Base-by-base conservation (phyloP, 2,888 invertebrate species). In the Leptinotarsa haldemani region DNA sequence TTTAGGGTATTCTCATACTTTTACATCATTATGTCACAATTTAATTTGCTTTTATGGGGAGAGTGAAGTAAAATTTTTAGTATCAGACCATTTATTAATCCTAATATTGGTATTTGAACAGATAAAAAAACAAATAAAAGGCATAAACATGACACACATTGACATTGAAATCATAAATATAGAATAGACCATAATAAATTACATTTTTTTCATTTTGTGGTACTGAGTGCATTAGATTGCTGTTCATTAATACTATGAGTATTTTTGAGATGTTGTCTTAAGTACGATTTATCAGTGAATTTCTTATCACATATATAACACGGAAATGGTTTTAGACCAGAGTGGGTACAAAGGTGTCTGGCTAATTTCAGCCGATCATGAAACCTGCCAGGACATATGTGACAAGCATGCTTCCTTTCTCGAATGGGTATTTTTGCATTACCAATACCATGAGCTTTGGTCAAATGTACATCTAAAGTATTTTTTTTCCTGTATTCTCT, bases 401-500 rank as follows among this genome's bases (percentile, higher is more conserved):
- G 81, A 71, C 84, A 84, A 20, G 80, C 80, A 73, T 81, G 81
- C 72, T 83, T 84, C 50, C 82, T 82, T 87, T 89, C 30, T 86
- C 88, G 75, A 2, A 80, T 71, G 7, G 82, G 81, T 16, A 81
- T 70, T 66, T 82, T 84, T n/a, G 80, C 80, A 88, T 88, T 65
- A 86, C 85, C 80, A 85, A 88, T 40, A 85, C 75, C 74, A 88
- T 88, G 82, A 88, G 90, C 74, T 71, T 88, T 87, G 63, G 86
- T 89, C 80, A 90, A 88, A 79, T 91, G 90, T 78, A 89, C 88
- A 15, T 88, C 86, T 20, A 70, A 46, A 63, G 71, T 78, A 13
- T 81, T 72, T 77, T 89, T 82, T 0, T 89, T 89, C 77, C 87
- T 88, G 81, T 90, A 90, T 80, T 89, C 90, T 72, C 87, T 87